Base-by-base conservation (phyloP, 2,113 vertebrate species). In the Sitta europaea region DNA sequence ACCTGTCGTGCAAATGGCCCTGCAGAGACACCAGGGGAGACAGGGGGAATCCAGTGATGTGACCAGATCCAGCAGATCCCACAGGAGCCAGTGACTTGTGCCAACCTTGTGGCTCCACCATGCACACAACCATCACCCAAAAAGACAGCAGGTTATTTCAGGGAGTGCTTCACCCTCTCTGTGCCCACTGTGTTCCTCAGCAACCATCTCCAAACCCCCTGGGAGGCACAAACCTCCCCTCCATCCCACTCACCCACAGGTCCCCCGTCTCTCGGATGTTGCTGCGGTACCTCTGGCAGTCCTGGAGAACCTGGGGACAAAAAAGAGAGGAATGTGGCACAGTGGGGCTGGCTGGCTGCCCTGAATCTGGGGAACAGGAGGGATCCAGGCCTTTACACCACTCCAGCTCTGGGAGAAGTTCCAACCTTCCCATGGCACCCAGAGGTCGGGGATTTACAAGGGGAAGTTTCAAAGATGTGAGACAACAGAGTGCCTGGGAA, bases 211-310 rank as follows among this genome's bases (percentile, higher is more conserved):
- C 59, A 57, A 61, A 29, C 5, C 23, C 70, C 22, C 29, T 4
- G 16, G 27, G 38, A 84, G 55, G 76, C 20, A 48, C 33, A 58
- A 43, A 54, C 7, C 61, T 47, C 62, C 0, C 0, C 48, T 48
- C 33, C 0, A 0, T 38, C 53, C 75, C 53, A 12, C 99, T 98
- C 95, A 99, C 99, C 99, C 99, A 99, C 59, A 99, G 92, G 62
- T 98, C 97, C 14, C 99, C 99, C 0, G 97, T 97, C 96, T 99
- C 99, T 48, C 98, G 97, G n/a, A 99, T 97, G 95, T 98, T 98
- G 93, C 99, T 98, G 94, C 99, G 98, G 94, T 99, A 99, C 82
- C 99, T 98, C 97, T 99, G 98, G 88, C 99, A 99, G 95, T 99
- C 99, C 25, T 99, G 99, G 48, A 99, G 98, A 70, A 99, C 99